Conservation (phyloP, 2,113 vertebrate species). For the Craseonycteris thonglongyai region DNA sequence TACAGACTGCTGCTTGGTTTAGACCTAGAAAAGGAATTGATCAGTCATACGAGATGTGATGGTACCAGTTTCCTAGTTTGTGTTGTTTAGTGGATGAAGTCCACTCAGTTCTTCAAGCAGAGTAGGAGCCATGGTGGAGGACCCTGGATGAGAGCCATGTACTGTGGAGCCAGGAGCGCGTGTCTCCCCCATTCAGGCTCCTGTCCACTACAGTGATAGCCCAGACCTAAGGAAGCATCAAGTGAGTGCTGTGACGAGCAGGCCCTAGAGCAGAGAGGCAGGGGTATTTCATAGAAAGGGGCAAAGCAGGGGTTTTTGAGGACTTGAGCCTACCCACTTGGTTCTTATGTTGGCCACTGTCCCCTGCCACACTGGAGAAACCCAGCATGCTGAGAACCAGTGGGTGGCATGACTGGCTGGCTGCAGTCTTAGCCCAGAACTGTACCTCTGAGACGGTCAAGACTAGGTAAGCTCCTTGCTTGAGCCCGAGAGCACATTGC, state of each 20-base stretch:
- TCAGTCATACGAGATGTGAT: not conserved
- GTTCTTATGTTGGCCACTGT: not conserved
- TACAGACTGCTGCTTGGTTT: not conserved
- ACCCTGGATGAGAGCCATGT: not conserved
- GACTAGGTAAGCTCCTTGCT: not conserved
- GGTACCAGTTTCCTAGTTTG: not conserved
- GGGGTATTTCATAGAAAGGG: not conserved
- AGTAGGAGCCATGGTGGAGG: not conserved
- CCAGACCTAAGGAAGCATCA: not conserved
- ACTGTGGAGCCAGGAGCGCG: not conserved
- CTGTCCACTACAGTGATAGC: not conserved
- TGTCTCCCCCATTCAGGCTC: no score
- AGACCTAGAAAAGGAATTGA: not conserved
- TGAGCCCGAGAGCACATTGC: not conserved
- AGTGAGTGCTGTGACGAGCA: not conserved
- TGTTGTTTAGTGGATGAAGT: not conserved
- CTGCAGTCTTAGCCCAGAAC: not conserved
- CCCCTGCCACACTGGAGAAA: not conserved
- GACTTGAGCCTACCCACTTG: not conserved
- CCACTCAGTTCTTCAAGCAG: not conserved
- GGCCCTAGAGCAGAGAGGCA: not conserved
- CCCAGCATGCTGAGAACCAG: not conserved
- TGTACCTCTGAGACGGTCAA: no score
- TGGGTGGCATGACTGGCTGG: no score
- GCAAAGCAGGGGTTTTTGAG: not conserved